phyloP scores from a whole-genome alignment of 2,113 vertebrate species.

The Pollachius pollachius region DNA sequence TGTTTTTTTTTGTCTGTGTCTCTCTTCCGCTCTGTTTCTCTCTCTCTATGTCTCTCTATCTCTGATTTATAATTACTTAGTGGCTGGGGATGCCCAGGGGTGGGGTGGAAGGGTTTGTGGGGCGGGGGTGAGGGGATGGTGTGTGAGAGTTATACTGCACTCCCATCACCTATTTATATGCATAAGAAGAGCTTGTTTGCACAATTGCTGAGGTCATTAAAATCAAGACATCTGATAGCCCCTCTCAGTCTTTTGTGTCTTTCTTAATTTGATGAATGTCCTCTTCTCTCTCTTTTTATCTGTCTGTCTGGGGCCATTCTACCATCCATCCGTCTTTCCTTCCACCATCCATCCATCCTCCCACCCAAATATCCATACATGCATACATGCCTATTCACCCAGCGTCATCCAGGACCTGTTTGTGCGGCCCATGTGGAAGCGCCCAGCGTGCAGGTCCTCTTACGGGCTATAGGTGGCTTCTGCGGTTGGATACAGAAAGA shows the following conservation, averaged over 20 bases:
- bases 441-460: no score
- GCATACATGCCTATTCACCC: no score
- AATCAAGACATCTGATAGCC: not conserved
- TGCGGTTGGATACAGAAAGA: no score
- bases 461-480: no score
- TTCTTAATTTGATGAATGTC: no score
- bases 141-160: not conserved
- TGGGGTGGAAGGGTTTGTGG: conserved; percentile 8
- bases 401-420: no score
- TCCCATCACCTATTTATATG: conserved; percentile 2
- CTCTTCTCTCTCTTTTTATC: no score
- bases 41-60: conserved; percentile 10
- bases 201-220: not conserved
- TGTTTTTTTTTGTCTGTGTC: no score
- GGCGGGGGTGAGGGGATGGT: no score
- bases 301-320: not conserved
- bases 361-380: no score
- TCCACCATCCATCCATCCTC: conserved; percentile 7
- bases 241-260: not conserved
- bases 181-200: not conserved
- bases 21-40: no score
- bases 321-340: conserved; percentile 2
- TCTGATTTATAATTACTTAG: conserved; percentile 34
- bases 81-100: not conserved
- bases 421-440: no score